Conservation (phyloP, 2,888 invertebrate species). For the Lysandra coridon region DNA sequence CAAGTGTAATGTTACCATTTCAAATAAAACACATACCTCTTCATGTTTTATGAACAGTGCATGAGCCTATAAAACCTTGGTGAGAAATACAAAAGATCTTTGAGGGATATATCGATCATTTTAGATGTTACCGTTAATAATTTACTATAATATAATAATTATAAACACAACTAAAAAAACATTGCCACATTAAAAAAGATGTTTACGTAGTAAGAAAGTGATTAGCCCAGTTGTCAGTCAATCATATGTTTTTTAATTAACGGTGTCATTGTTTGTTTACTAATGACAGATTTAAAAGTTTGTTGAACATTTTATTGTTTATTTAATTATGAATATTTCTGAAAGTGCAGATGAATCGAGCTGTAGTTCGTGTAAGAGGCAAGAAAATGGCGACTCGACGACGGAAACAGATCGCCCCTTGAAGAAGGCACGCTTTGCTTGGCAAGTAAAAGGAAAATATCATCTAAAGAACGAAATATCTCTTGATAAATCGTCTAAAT, state of each 20-base stretch:
- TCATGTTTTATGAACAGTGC: background rate
- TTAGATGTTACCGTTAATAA: background rate
- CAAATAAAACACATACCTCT: background rate
- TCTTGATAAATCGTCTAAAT: conserved; percentile 44
- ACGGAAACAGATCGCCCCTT: conserved; percentile 80
- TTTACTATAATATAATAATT: background rate
- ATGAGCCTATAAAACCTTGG: background rate
- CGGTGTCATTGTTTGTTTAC: conserved; percentile 77
- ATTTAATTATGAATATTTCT: conserved; percentile 58
- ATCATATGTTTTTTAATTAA: conserved; percentile 76
- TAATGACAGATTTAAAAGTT: conserved; percentile 55
- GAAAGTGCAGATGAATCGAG: conserved; percentile 70
- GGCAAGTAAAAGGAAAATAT: conserved; percentile 85
- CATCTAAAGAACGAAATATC: conserved; percentile 75
- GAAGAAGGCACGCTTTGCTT: conserved; percentile 84
- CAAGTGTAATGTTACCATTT: background rate
- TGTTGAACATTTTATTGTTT: conserved; percentile 35
- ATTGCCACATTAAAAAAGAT: conserved; percentile 22
- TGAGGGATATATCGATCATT: background rate
- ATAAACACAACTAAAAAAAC: background rate
- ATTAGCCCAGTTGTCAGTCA: conserved; percentile 69
- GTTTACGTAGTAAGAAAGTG: conserved; percentile 33
- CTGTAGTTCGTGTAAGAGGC: conserved; percentile 72
- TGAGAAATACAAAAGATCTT: background rate
- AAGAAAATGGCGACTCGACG: conserved; percentile 76